These are phyloP conservation scores for Terrapene triunguis DNA, from an alignment of 2,113 vertebrate species.

Conservation along the genomic window DNA sequence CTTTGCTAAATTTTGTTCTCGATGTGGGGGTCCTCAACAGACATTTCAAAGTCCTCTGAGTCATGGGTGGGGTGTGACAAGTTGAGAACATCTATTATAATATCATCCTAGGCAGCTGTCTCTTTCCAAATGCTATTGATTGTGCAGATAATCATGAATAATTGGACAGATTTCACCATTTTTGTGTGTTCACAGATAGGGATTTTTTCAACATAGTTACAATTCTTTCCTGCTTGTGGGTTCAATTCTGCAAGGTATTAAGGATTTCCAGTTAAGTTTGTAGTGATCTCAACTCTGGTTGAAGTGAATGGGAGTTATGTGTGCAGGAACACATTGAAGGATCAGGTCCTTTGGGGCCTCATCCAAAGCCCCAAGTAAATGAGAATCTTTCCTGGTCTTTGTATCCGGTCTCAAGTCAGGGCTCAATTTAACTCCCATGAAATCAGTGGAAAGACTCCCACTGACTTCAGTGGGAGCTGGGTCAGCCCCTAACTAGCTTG, in stretches of 20 bases:
- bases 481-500: background rate
- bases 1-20: background rate
- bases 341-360: background rate
- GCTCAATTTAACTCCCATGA: background rate
- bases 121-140: background rate
- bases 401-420: background rate
- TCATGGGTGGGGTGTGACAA: background rate
- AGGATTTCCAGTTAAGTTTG: background rate
- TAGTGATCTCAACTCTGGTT: too few relatives aligned
- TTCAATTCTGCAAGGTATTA: background rate
- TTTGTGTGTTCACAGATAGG: accelerated
- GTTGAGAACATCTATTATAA: background rate
- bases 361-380: background rate
- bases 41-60: background rate
- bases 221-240: background rate
- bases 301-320: background rate
- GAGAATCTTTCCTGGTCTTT: background rate
- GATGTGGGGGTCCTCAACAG: background rate
- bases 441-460: background rate
- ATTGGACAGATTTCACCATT: background rate
- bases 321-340: background rate
- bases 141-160: accelerated
- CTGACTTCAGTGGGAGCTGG: background rate
- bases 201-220: background rate
- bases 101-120: accelerated